A percentile compares a stretch with the other conserved stretches of the same genome.
Evolutionary conservation across 1,140 invertebrate species (phyloP).

Genomic region (Uloborus diversus): DNA sequence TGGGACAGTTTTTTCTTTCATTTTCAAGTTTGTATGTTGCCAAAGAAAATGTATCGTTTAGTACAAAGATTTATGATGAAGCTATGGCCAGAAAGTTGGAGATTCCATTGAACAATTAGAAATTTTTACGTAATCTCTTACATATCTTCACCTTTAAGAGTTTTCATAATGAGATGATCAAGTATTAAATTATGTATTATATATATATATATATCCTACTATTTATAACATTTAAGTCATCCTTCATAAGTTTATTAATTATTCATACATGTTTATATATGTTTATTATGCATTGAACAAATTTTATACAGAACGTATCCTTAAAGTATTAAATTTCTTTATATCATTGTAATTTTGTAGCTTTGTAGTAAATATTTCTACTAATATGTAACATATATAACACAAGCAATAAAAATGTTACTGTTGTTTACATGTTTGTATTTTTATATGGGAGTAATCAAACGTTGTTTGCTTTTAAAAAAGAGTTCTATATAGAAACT

Average conservation of each 20-base stretch:
- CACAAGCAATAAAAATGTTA: slow-evolving; percentile 30
- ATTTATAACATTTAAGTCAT: slow-evolving; percentile 27
- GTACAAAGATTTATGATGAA: slow-evolving; percentile 40
- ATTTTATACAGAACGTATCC: slow-evolving; percentile 42
- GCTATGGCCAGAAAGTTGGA: slow-evolving; percentile 48
- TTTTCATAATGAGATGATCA: slow-evolving; percentile 42
- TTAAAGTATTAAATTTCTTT: slow-evolving; percentile 17
- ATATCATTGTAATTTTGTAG: slow-evolving; percentile 1
- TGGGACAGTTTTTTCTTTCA: slow-evolving; percentile 18
- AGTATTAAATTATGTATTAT: slow-evolving; percentile 35
- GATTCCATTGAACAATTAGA: slow-evolving; percentile 31
- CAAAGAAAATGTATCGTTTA: slow-evolving; percentile 46
- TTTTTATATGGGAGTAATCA: too few species aligned
- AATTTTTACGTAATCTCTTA: slow-evolving; percentile 20
- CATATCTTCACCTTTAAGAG: slow-evolving; percentile 34
- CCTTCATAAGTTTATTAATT: slow-evolving; percentile 35
- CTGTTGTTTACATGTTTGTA: too few species aligned
- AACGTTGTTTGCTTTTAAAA: too few species aligned
- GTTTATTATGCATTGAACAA: slow-evolving; percentile 40
- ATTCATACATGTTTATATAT: slow-evolving; percentile 40
- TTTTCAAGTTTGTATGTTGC: slow-evolving; percentile 46
- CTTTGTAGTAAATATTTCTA: slow-evolving; percentile 27
- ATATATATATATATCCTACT: slow-evolving; percentile 23
- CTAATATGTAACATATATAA: slow-evolving; percentile 23
- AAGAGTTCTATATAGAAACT: too few species aligned